Evolutionary conservation across 2,797 vertebrate genomes (phyloP).

Genomic region (Buphagus erythrorhynchus): DNA sequence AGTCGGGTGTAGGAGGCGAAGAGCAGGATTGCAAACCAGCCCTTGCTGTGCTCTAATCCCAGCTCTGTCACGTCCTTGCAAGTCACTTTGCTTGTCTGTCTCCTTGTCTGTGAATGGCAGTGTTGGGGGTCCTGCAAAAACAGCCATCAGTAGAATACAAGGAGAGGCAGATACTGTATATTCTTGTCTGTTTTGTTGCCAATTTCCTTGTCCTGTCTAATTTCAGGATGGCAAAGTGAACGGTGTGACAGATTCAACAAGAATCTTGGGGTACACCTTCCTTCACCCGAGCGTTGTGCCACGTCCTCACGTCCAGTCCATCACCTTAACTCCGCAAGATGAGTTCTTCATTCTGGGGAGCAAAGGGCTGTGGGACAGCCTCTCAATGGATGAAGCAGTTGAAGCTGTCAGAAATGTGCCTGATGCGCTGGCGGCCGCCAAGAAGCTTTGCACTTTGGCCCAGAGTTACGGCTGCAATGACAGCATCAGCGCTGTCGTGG

Average conservation of each 20-base stretch:
- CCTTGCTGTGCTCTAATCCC: neutral
- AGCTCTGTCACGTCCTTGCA: neutral
- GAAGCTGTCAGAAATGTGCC: conserved; percentile 92
- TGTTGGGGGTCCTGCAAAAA: neutral
- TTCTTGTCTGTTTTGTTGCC: neutral
- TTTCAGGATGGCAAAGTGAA: conserved; percentile 97
- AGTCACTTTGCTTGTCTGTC: neutral
- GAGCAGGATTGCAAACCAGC: neutral
- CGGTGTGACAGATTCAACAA: conserved; percentile 94
- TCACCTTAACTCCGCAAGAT: conserved; percentile 91
- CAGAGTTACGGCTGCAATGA: conserved; percentile 96
- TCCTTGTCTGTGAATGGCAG: neutral
- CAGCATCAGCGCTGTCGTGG: conserved; percentile 93
- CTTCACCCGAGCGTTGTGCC: conserved; percentile 96
- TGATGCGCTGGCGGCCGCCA: conserved; percentile 90
- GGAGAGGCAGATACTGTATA: neutral
- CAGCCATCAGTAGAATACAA: neutral
- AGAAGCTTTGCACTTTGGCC: conserved; percentile 96
- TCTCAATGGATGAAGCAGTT: conserved; percentile 89
- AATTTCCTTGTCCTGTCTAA: neutral
- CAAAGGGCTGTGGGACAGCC: conserved; percentile 92
- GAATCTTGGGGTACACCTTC: conserved; percentile 97
- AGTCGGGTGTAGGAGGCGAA: neutral
- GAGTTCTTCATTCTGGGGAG: conserved; percentile 98
- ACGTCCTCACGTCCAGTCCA: conserved; percentile 90